Base-by-base conservation (phyloP, 2,888 invertebrate species). In the Tenthredo amoena region DNA sequence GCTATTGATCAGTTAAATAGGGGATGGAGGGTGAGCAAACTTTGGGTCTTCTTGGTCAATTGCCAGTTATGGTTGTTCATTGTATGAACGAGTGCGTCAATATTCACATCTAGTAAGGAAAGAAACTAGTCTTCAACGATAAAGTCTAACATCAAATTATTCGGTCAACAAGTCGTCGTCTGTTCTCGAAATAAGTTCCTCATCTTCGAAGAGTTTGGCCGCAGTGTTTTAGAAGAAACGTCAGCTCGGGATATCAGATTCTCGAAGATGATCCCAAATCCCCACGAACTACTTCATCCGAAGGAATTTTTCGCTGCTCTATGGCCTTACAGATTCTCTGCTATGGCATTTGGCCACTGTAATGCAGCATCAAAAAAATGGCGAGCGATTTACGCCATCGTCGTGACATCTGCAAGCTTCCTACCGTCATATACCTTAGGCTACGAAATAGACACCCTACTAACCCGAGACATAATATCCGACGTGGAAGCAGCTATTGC, bases 301-400 rank as follows among this genome's bases (percentile, higher is more conserved):
- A 37, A 21, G 4, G 81, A 12, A 21, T 62, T 81, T 18, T 62
- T 37, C 6, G 62, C 81, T 31, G 62, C 58, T 62, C 12, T 58
- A n/a, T 81, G 81, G 58, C 62, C 58, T 1, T 81, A 81, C 34
- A 50, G 77, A 77, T 77, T 40, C 18, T 55, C 55, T 34, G 37
- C 40, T 34, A 55, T 77, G 55, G 7, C n/a, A 55, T 77, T 77
- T 40, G 34, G 77, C 31, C 81, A 81, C 26, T 81, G 81, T 40
- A 81, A 81, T 34, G 5, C 26, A 21, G 21, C 26, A 40, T 81
- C 81, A 3, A 37, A 62, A 21, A 62, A 40, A 37, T 62, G 3
- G 62, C 81, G 81, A 10, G 58, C 18, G 9, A 26, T 50, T 2
- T 81, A 81, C 81, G 21, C 40, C n/a, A 62, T 40, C 18, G 9